Percentiles rank a stretch among this genome's conserved stretches.
Evolutionary conservation across 2,888 invertebrate genomes (phyloP).

Genomic region (Phasia obesa): DNA sequence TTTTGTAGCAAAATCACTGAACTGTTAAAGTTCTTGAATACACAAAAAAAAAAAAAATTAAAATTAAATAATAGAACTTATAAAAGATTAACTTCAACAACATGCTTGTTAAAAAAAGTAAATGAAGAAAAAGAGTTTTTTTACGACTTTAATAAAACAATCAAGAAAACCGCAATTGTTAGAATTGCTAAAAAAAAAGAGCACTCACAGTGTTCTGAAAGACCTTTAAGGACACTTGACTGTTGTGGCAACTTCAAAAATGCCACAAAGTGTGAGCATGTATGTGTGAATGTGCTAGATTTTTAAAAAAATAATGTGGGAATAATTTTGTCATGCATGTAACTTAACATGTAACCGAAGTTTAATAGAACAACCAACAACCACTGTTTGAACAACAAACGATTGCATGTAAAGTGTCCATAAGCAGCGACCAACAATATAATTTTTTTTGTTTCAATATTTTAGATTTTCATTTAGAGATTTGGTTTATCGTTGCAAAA

Average conservation of each 20-base stretch:
- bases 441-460: conserved; percentile 55
- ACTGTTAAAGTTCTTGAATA: conserved; percentile 55
- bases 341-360: conserved; percentile 18
- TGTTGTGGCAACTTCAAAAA: conserved; percentile 59
- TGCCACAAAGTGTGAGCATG: conserved; percentile 42
- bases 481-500: conserved; percentile 52
- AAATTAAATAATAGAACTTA: conserved; percentile 51
- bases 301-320: conserved; percentile 62
- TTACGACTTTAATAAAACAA: conserved; percentile 54
- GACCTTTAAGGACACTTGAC: conserved; percentile 67
- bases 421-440: conserved; percentile 50
- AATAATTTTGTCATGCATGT: conserved; percentile 64
- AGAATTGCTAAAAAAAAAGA: conserved; percentile 28
- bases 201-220: conserved; percentile 27
- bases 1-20: conserved; percentile 63
- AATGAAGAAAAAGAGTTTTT: conserved; percentile 20
- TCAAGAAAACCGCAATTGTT: conserved; percentile 64
- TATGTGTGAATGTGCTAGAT: conserved; percentile 43
- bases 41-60: conserved; percentile 29
- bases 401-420: conserved; percentile 67
- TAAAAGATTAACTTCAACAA: conserved; percentile 68
- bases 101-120: conserved; percentile 55
- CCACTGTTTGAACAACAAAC: neutral
- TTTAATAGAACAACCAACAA: conserved; percentile 21
- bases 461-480: conserved; percentile 68